Conservation (phyloP, 2,888 invertebrate genomes). For the Lathronympha strigana region DNA sequence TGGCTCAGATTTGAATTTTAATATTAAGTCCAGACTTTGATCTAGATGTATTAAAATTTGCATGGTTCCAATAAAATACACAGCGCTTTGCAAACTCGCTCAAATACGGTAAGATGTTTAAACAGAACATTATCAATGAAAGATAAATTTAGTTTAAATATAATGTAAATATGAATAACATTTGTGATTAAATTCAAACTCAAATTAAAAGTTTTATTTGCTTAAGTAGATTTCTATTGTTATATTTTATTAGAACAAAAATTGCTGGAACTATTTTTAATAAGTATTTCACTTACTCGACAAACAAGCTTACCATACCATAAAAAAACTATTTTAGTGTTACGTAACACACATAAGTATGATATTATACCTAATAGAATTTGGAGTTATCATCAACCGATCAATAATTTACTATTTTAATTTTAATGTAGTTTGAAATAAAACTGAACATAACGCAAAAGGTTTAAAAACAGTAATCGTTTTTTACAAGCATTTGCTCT, state of each 20-base stretch:
- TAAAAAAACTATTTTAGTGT: too few species aligned
- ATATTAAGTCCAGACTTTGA: slow-evolving; percentile 12
- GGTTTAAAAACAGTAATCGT: background rate
- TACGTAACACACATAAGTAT: too few species aligned
- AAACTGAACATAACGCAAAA: too few species aligned
- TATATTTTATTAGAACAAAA: too few species aligned
- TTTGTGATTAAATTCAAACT: background rate
- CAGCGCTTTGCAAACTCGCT: background rate
- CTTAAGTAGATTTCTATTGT: background rate
- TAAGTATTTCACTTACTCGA: too few species aligned
- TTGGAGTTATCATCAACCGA: too few species aligned
- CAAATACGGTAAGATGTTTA: background rate
- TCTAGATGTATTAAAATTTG: slow-evolving; percentile 5
- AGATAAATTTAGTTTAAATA: background rate
- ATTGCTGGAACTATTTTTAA: too few species aligned
- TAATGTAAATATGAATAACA: background rate
- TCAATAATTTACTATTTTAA: too few species aligned
- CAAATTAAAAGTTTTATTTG: background rate
- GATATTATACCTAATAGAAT: too few species aligned
- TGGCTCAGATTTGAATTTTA: slow-evolving; percentile 12
- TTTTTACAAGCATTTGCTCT: background rate
- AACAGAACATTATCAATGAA: background rate
- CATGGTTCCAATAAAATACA: slow-evolving; percentile 3
- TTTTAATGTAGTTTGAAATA: too few species aligned
- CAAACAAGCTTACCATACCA: too few species aligned